phyloP scores from a whole-genome alignment of 1,140 invertebrate genomes.

The Calliphora vicina region DNA sequence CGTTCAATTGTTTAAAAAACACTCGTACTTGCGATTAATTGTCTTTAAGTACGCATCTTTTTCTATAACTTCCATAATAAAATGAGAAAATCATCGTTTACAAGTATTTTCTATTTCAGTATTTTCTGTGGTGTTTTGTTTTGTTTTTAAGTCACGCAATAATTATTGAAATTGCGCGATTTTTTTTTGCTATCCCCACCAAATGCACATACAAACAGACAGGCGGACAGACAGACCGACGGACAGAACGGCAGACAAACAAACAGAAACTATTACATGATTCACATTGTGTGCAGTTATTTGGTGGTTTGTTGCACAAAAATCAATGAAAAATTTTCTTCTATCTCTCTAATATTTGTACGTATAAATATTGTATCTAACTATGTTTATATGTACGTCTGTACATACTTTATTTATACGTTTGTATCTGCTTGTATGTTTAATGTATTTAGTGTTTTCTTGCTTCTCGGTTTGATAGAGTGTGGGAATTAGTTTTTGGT shows the following conservation, averaged over 20 bases:
- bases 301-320: constrained; percentile 12
- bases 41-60: not conserved
- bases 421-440: not conserved
- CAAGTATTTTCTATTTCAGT: not conserved
- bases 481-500: constrained; percentile 9
- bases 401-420: not conserved
- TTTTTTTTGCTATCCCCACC: not conserved
- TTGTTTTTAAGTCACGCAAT: constrained; percentile 9
- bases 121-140: not conserved
- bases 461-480: not conserved
- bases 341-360: not conserved
- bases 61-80: not conserved
- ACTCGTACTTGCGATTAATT: not conserved
- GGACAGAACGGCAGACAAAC: not conserved
- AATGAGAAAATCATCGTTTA: not conserved
- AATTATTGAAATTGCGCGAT: constrained; percentile 4
- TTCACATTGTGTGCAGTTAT: constrained; percentile 9
- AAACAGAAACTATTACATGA: not conserved
- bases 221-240: not conserved
- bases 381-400: not conserved
- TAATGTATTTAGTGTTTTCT: not conserved
- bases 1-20: not conserved
- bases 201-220: not conserved
- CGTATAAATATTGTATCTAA: not conserved
- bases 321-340: constrained; percentile 11